Conservation (phyloP, 2,797 vertebrate species). For the Chromis chromis region DNA sequence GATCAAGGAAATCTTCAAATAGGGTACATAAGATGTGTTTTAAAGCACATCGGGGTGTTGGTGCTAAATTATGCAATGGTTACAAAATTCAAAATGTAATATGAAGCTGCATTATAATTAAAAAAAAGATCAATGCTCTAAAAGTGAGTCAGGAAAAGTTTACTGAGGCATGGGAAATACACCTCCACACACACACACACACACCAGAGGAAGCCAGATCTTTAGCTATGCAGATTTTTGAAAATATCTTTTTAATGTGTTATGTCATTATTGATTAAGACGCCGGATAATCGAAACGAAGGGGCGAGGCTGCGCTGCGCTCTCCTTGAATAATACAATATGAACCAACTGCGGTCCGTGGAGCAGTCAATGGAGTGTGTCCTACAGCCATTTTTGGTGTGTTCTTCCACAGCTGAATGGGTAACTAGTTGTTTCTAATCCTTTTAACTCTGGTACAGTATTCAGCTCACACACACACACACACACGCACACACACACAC, state of each 20-base stretch:
- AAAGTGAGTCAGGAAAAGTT: constrained; percentile 34
- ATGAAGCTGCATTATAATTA: background rate
- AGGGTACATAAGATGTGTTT: background rate
- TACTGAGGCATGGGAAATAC: constrained; percentile 11
- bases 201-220: constrained; percentile 4
- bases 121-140: constrained; percentile 25
- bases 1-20: constrained; percentile 14
- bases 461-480: constrained; percentile 14
- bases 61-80: background rate
- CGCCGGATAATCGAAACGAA: background rate
- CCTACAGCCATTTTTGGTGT: constrained; percentile 60
- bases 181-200: constrained; percentile 7
- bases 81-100: constrained; percentile 9
- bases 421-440: constrained; percentile 71
- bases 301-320: background rate
- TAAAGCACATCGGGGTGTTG: background rate
- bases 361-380: constrained; percentile 45
- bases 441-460: constrained; percentile 62
- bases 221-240: background rate
- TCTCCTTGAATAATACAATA: constrained; percentile 20
- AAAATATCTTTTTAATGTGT: constrained; percentile 9
- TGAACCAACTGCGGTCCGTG: constrained; percentile 16
- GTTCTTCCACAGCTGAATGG: constrained; percentile 67
- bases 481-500: constrained; percentile 4
- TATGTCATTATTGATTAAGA: constrained; percentile 19